A percentile compares a stretch with the other conserved stretches of the same genome.
phyloP scores from a whole-genome alignment of 2,888 invertebrate species.

The Amblyjoppa proteus region DNA sequence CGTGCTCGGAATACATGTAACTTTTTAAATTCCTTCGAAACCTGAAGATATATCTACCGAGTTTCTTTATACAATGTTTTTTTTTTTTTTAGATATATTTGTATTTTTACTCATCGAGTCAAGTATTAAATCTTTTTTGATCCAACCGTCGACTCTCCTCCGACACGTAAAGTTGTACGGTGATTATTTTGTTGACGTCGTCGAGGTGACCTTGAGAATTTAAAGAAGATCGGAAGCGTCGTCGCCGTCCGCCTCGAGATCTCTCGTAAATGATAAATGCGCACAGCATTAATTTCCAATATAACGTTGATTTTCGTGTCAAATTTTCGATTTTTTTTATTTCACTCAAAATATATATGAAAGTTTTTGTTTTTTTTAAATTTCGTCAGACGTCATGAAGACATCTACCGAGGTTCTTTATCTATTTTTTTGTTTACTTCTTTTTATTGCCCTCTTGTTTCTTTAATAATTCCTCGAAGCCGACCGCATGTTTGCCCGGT shows the following conservation, averaged over 20 bases:
- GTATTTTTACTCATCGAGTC: too few relatives aligned
- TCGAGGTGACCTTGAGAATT: conserved; percentile 14
- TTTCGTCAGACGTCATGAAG: not conserved
- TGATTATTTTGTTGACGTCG: not conserved
- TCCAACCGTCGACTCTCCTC: too few relatives aligned
- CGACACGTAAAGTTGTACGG: too few relatives aligned
- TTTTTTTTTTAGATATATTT: too few relatives aligned
- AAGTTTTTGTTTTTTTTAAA: not conserved
- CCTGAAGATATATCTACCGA: not conserved
- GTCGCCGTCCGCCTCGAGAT: too few relatives aligned
- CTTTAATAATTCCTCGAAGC: conserved; percentile 9
- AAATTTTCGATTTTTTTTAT: too few relatives aligned
- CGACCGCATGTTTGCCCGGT: conserved; percentile 53
- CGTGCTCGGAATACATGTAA: not conserved
- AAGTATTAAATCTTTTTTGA: too few relatives aligned
- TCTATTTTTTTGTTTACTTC: not conserved
- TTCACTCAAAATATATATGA: not conserved
- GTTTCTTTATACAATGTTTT: not conserved
- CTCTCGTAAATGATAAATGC: too few relatives aligned
- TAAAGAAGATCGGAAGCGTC: not conserved
- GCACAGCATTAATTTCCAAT: too few relatives aligned
- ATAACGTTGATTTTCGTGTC: too few relatives aligned
- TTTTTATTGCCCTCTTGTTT: conserved; percentile 22
- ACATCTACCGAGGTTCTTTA: not conserved
- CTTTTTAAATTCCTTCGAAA: not conserved